These are phyloP conservation scores for Panulirus ornatus DNA, from an alignment of 1,140 invertebrate genomes.

Conservation along the genomic window DNA sequence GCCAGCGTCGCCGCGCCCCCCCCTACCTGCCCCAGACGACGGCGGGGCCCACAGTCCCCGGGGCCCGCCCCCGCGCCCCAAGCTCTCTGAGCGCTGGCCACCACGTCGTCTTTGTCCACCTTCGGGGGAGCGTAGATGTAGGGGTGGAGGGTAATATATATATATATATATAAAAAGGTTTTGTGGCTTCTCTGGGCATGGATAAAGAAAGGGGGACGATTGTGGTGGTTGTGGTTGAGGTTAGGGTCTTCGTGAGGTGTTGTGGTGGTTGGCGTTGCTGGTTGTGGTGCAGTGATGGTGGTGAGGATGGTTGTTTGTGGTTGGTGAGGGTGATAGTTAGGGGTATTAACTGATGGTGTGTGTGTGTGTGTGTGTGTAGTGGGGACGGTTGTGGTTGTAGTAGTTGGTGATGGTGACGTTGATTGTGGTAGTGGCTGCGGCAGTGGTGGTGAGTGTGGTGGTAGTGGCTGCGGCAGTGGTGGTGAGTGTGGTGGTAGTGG, in stretches of 20 bases:
- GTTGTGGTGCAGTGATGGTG: not conserved
- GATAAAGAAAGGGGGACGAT: not conserved
- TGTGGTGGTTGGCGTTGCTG: not conserved
- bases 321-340: not conserved
- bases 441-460: not conserved
- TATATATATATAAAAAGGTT: conserved; percentile 56
- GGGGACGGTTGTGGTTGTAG: no score
- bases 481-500: not conserved
- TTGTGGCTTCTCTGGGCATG: conserved; percentile 49
- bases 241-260: not conserved
- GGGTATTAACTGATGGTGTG: not conserved
- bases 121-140: conserved; percentile 50
- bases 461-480: no score
- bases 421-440: not conserved
- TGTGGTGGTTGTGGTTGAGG: conserved; percentile 25
- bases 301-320: not conserved
- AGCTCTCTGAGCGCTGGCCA: not conserved
- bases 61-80: not conserved
- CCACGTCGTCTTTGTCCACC: conserved; percentile 36
- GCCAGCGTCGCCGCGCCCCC: not conserved
- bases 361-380: no score
- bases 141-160: no score
- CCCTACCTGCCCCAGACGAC: not conserved
- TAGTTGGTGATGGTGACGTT: not conserved
- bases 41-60: conserved; percentile 22